Evolutionary conservation across 2,888 invertebrate species (phyloP).

Genomic region (Stenodema calcarata): DNA sequence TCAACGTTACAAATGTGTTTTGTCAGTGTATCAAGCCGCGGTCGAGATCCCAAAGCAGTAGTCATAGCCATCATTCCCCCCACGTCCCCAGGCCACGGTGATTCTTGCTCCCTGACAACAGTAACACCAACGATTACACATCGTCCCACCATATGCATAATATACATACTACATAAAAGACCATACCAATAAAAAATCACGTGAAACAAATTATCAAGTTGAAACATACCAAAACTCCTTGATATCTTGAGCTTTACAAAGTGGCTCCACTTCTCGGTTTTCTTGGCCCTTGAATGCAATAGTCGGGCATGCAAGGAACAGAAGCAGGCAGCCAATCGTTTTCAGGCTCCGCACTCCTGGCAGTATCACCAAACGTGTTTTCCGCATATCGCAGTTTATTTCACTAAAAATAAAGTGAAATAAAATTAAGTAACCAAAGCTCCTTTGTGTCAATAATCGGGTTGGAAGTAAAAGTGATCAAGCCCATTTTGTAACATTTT

Average conservation of each 20-base stretch:
- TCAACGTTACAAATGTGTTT: not conserved
- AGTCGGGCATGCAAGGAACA: conserved; percentile 58
- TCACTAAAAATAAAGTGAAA: not conserved
- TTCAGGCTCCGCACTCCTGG: conserved; percentile 57
- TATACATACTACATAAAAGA: too few relatives aligned
- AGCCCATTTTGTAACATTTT: too few relatives aligned
- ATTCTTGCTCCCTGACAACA: not conserved
- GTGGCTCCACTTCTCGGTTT: conserved; percentile 52
- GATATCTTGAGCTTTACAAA: conserved; percentile 46
- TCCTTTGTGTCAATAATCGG: too few relatives aligned
- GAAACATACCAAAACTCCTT: conserved; percentile 48
- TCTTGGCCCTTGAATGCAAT: conserved; percentile 57
- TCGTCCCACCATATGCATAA: too few relatives aligned
- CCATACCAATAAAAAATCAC: too few relatives aligned
- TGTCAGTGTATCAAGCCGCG: not conserved
- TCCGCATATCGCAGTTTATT: conserved; percentile 55
- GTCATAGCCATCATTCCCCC: not conserved
- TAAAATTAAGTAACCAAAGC: not conserved
- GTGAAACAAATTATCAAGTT: too few relatives aligned
- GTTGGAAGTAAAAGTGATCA: too few relatives aligned
- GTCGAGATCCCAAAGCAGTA: not conserved
- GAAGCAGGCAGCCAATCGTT: conserved; percentile 57
- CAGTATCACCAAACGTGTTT: conserved; percentile 57
- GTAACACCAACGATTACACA: not conserved
- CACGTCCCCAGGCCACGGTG: conserved; percentile 2